Evolutionary conservation across 2,888 invertebrate species (phyloP).

Genomic region (Sepiola atlantica): DNA sequence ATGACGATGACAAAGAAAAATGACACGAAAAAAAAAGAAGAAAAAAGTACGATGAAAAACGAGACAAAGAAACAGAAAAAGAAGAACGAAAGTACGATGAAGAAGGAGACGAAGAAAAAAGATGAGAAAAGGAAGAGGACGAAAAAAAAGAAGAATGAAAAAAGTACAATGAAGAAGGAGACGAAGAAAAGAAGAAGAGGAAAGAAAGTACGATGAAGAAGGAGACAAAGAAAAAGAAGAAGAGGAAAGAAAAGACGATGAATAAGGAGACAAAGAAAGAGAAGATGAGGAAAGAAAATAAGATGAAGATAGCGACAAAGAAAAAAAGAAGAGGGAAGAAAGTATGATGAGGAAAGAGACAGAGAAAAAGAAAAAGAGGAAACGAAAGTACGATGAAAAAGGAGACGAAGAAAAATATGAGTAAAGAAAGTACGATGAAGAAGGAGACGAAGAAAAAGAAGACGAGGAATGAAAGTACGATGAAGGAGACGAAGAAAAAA

Average conservation of each 20-base stretch:
- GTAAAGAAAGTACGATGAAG: neutral
- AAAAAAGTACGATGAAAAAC: too few species aligned
- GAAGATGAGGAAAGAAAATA: rapidly evolving
- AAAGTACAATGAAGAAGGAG: neutral
- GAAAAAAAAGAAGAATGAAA: neutral
- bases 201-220: neutral
- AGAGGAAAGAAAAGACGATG: neutral
- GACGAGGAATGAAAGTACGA: neutral
- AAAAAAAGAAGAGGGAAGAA: neutral
- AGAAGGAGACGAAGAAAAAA: neutral
- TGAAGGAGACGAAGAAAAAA: neutral
- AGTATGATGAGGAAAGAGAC: neutral
- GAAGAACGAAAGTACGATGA: neutral
- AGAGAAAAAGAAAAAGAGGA: neutral
- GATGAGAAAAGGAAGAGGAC: neutral
- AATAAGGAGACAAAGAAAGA: neutral
- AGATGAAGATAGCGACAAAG: neutral
- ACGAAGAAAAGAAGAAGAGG: neutral
- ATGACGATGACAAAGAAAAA: too few species aligned
- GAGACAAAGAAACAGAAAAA: too few species aligned
- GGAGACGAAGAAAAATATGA: neutral
- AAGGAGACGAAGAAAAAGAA: neutral
- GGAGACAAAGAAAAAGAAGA: neutral
- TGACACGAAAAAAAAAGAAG: too few species aligned
- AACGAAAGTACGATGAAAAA: neutral